Conservation (phyloP, 2,888 invertebrate species). For the Coelopa pilipes region DNA sequence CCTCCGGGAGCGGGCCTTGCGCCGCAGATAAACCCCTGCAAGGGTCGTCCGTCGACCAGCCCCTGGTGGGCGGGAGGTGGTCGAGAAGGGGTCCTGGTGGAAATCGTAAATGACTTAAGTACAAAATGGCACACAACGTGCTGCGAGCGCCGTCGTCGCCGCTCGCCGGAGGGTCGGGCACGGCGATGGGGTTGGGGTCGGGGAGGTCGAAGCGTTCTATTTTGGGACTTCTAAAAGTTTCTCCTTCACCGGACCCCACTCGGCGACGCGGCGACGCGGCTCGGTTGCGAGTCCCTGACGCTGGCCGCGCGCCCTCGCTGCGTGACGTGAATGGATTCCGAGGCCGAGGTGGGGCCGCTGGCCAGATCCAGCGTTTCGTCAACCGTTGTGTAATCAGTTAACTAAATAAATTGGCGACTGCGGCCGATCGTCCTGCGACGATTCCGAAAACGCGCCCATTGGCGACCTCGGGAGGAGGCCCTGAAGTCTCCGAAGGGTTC, state of each 20-base stretch:
- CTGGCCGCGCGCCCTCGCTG: background rate
- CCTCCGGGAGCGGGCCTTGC: background rate
- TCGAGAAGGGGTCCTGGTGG: background rate
- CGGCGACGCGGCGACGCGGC: too few species aligned
- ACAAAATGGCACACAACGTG: slow-evolving; percentile 23
- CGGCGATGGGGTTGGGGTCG: too few species aligned
- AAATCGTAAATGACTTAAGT: slow-evolving; percentile 30
- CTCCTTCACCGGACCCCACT: background rate
- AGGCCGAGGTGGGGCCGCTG: background rate
- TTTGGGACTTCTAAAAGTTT: slow-evolving; percentile 14
- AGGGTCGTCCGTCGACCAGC: slow-evolving; percentile 16
- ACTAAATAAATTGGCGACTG: slow-evolving; percentile 14
- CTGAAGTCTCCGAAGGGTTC: too few species aligned
- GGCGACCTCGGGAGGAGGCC: too few species aligned
- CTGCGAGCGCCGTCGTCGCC: background rate
- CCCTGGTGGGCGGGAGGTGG: background rate
- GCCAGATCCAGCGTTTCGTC: background rate
- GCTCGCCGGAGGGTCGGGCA: background rate
- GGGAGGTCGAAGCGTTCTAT: background rate
- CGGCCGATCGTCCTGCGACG: background rate
- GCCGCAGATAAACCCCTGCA: slow-evolving; percentile 15
- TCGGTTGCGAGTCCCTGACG: too few species aligned
- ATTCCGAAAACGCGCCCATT: too few species aligned
- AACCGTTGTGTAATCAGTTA: slow-evolving; percentile 29
- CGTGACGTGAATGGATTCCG: slow-evolving; percentile 35